A percentile compares a stretch with the other conserved stretches of the same genome.
phyloP scores from a whole-genome alignment of 2,888 invertebrate genomes.

The Amaurobius ferox region DNA sequence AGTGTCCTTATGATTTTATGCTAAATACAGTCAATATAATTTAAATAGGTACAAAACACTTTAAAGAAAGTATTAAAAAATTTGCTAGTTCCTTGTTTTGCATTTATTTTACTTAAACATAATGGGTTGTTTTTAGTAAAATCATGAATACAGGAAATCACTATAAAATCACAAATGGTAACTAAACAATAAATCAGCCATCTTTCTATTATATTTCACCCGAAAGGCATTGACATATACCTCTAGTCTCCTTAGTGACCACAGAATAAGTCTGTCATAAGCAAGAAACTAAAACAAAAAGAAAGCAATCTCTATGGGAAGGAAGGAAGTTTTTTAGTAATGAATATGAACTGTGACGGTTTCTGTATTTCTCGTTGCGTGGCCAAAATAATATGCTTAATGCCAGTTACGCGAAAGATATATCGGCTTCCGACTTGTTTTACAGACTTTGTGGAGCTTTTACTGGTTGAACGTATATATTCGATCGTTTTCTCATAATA shows the following conservation, averaged over 20 bases:
- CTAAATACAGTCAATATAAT: too few relatives aligned
- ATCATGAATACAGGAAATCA: too few relatives aligned
- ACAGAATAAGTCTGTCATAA: constrained; percentile 10
- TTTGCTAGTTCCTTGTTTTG: too few relatives aligned
- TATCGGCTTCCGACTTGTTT: constrained; percentile 9
- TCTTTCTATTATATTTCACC: too few relatives aligned
- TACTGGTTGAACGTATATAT: background rate
- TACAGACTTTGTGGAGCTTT: background rate
- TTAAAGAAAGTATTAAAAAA: too few relatives aligned
- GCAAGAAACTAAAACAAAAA: constrained; percentile 24
- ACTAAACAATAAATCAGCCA: too few relatives aligned
- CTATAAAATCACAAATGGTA: too few relatives aligned
- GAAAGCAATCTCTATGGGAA: constrained; percentile 1
- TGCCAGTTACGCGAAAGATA: constrained; percentile 57
- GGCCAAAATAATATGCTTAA: constrained; percentile 59
- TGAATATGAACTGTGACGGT: constrained; percentile 54
- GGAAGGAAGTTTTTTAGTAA: constrained; percentile 59
- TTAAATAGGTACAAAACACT: too few relatives aligned
- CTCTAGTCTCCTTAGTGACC: background rate
- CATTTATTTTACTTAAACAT: too few relatives aligned
- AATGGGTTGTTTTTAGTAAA: too few relatives aligned
- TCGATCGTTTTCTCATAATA: background rate
- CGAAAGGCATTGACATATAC: constrained; percentile 10
- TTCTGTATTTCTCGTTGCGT: constrained; percentile 33
- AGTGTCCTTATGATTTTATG: too few relatives aligned